phyloP scores from a whole-genome alignment of 2,888 invertebrate species.

The Standfussiana lucernea region DNA sequence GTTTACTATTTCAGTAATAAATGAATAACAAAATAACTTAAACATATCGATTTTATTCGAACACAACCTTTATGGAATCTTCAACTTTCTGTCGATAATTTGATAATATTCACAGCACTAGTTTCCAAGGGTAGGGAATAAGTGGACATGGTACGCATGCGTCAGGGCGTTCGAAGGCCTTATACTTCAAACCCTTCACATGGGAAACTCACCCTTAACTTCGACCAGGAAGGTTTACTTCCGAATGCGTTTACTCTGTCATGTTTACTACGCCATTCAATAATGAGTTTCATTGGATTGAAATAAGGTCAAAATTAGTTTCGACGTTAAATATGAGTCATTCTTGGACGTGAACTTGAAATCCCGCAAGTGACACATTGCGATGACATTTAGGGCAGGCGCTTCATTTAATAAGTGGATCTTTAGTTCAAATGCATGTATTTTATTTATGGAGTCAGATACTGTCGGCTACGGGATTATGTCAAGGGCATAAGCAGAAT shows the following conservation, averaged over 20 bases:
- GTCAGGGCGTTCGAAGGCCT: constrained; percentile 44
- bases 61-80: not conserved
- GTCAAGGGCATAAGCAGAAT: not conserved
- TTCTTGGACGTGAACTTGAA: constrained; percentile 49
- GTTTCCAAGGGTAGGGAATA: constrained; percentile 46
- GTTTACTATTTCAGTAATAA: not conserved
- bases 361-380: constrained; percentile 31
- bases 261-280: not conserved
- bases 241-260: not conserved
- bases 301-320: constrained; percentile 18
- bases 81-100: constrained; percentile 14
- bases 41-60: not conserved
- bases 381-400: constrained; percentile 37
- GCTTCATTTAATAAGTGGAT: constrained; percentile 9
- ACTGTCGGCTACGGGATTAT: not conserved
- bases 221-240: not conserved
- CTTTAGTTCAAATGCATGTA: not conserved
- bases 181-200: constrained; percentile 7
- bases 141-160: constrained; percentile 58
- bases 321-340: constrained; percentile 23
- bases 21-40: not conserved
- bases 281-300: accelerated
- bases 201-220: constrained; percentile 7
- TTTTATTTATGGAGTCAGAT: not conserved
- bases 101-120: constrained; percentile 49